Conservation (phyloP, 2,797 vertebrate species). For the Epinephelus malabaricus region DNA sequence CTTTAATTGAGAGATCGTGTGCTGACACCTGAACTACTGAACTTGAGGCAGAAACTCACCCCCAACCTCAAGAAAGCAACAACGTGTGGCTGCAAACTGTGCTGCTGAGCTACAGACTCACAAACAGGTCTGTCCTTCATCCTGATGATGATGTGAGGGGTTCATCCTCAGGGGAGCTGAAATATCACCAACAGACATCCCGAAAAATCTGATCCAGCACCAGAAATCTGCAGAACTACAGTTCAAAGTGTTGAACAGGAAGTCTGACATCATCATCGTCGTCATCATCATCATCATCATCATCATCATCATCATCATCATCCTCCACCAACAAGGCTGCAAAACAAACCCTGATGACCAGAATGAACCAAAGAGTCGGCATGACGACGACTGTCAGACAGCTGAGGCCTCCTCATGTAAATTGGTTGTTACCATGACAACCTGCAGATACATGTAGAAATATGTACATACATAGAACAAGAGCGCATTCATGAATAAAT, state of each 20-base stretch:
- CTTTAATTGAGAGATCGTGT: too few species aligned
- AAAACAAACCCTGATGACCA: background rate
- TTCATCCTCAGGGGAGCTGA: background rate
- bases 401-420: background rate
- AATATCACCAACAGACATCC: background rate
- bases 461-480: constrained; percentile 3
- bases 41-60: too few species aligned
- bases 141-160: background rate
- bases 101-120: too few species aligned
- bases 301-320: background rate
- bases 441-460: constrained; percentile 4
- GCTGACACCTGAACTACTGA: background rate
- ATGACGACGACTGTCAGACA: background rate
- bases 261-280: background rate
- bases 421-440: background rate
- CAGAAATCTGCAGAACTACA: background rate
- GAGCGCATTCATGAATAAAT: constrained; percentile 17
- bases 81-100: background rate
- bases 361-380: background rate
- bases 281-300: background rate
- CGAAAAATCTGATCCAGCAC: background rate
- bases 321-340: background rate
- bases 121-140: background rate
- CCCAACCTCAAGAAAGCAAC: too few species aligned
- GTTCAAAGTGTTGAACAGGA: too few species aligned